Evolutionary conservation across 1,140 invertebrate genomes (phyloP).

Genomic region (Penaeus vannamei): DNA sequence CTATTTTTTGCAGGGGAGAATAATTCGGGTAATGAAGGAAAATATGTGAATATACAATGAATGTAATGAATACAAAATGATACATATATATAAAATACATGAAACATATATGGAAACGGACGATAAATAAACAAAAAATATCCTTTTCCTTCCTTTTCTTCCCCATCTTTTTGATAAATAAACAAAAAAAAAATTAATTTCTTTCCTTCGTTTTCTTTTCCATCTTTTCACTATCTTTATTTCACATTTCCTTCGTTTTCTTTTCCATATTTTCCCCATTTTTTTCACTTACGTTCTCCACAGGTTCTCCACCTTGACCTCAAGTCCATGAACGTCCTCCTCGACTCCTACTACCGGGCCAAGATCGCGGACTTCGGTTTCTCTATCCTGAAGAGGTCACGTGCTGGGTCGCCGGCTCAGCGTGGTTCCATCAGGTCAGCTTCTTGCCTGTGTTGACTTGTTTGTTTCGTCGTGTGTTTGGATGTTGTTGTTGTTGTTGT

Average conservation of each 20-base stretch:
- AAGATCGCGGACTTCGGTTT: constrained; percentile 67
- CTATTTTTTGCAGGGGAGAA: too few relatives aligned
- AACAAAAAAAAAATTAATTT: too few relatives aligned
- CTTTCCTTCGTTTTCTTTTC: too few relatives aligned
- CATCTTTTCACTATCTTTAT: too few relatives aligned
- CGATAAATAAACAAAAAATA: too few relatives aligned
- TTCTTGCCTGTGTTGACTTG: background rate
- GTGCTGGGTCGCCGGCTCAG: constrained; percentile 60
- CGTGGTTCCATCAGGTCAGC: constrained; percentile 63
- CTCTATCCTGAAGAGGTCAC: constrained; percentile 62
- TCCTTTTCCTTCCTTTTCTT: too few relatives aligned
- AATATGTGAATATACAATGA: background rate
- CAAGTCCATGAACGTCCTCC: constrained; percentile 66
- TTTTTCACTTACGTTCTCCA: background rate
- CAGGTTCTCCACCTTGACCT: constrained; percentile 67
- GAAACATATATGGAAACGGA: background rate
- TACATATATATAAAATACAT: background rate
- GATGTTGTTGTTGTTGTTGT: too few relatives aligned
- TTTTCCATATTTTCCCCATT: too few relatives aligned
- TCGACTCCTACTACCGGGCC: constrained; percentile 61
- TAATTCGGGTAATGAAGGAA: background rate
- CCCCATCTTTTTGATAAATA: too few relatives aligned
- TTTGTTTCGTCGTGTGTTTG: too few relatives aligned
- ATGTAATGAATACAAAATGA: background rate
- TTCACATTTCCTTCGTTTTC: too few relatives aligned